Conservation (phyloP, 2,797 vertebrate genomes). For the Tauraco hartlaubi region DNA sequence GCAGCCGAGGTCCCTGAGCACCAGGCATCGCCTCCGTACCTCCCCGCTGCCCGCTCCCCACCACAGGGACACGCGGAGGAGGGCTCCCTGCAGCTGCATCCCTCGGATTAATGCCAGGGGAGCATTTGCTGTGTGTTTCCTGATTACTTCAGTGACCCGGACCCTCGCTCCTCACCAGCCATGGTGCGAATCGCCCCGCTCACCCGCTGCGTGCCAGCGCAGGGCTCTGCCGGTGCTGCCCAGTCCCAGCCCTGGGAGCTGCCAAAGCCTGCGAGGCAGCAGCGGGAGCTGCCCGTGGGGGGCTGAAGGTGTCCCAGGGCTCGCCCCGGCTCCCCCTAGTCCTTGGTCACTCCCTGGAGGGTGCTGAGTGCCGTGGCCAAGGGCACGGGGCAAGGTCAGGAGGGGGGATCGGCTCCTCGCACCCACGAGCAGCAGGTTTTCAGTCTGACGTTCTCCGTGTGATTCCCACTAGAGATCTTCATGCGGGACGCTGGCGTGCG, state of each 20-base stretch:
- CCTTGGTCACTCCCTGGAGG: not conserved
- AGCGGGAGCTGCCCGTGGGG: rapidly evolving
- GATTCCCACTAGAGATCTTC: not conserved
- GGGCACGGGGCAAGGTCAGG: not conserved
- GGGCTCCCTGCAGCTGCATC: not conserved
- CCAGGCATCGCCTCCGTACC: not conserved
- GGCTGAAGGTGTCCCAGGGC: not conserved
- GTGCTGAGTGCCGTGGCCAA: not conserved
- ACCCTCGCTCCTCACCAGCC: rapidly evolving
- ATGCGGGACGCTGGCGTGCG: not conserved
- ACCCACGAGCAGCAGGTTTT: rapidly evolving
- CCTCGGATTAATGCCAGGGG: rapidly evolving
- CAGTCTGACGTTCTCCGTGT: not conserved
- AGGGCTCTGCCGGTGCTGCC: not conserved
- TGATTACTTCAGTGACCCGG: rapidly evolving
- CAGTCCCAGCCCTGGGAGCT: not conserved
- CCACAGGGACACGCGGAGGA: rapidly evolving
- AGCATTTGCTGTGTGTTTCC: not conserved
- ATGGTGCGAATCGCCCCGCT: not conserved
- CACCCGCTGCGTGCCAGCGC: rapidly evolving
- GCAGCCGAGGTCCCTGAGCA: not conserved
- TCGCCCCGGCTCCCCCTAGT: not conserved
- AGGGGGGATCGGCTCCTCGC: rapidly evolving
- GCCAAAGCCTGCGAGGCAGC: not conserved
- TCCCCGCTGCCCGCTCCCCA: rapidly evolving